Evolutionary conservation across 2,797 vertebrate genomes (phyloP).

Genomic region (Myotis pilosus): DNA sequence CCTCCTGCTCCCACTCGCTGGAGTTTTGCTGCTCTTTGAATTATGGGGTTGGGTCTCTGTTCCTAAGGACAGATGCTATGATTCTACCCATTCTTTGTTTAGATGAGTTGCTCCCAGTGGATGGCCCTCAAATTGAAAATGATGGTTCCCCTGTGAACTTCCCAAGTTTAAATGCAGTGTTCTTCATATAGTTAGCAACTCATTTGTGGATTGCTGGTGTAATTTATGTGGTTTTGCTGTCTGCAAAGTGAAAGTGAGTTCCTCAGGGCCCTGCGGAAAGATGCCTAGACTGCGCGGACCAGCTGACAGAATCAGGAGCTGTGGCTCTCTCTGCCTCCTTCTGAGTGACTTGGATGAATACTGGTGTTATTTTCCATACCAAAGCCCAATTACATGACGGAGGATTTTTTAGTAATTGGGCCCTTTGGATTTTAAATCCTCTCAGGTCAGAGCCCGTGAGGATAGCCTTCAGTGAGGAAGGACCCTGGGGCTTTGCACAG

Average conservation of each 20-base stretch:
- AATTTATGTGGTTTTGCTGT: constrained; percentile 56
- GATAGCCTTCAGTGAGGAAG: constrained; percentile 37
- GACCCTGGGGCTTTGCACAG: not conserved
- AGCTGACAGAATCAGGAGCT: not conserved
- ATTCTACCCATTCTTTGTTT: not conserved
- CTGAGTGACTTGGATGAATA: constrained; percentile 46
- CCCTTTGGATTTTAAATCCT: constrained; percentile 73
- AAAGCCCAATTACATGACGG: constrained; percentile 59
- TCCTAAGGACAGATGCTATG: constrained; percentile 14
- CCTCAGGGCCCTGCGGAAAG: not conserved
- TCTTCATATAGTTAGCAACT: constrained; percentile 41
- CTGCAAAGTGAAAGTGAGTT: constrained; percentile 44
- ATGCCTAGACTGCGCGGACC: not conserved
- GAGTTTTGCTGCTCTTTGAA: not conserved
- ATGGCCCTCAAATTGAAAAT: constrained; percentile 55
- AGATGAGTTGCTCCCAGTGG: constrained; percentile 30
- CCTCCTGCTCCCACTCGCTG: not conserved
- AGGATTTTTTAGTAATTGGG: constrained; percentile 68
- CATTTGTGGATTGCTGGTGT: not conserved
- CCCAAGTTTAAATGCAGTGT: constrained; percentile 35
- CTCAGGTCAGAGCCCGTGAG: constrained; percentile 64
- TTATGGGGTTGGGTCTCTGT: constrained; percentile 9
- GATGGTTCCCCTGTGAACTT: constrained; percentile 49
- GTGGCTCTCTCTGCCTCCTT: constrained; percentile 31
- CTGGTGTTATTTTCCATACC: constrained; percentile 58